A percentile compares a stretch with the other conserved stretches of the same genome.
Conservation (phyloP, 2,113 vertebrate genomes). For the Isurus oxyrinchus region DNA sequence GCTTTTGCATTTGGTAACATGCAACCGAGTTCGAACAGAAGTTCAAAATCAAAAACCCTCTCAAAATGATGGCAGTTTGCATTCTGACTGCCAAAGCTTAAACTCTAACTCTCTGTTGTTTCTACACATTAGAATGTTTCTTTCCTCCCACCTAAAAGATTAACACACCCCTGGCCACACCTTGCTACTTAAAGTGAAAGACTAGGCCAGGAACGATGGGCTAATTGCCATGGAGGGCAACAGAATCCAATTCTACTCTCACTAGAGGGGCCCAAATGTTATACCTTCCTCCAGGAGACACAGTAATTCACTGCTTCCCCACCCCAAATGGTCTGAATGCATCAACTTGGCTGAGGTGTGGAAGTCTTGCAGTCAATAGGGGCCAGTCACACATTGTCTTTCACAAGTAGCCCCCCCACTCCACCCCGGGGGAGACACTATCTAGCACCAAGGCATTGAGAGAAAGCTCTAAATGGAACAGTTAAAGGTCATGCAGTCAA, state of each 20-base stretch:
- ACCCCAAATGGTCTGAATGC: background rate
- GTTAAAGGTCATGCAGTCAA: background rate
- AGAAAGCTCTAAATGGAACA: background rate
- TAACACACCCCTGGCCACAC: background rate
- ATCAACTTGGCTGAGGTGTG: background rate
- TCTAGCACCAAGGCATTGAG: too few relatives aligned
- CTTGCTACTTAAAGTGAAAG: background rate
- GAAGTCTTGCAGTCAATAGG: background rate
- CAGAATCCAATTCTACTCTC: background rate
- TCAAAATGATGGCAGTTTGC: background rate
- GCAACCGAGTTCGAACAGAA: background rate
- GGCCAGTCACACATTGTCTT: background rate
- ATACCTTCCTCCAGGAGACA: background rate
- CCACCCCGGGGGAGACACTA: background rate
- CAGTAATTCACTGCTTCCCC: too few relatives aligned
- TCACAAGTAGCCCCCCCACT: background rate
- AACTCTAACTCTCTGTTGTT: background rate
- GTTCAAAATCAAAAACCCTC: background rate
- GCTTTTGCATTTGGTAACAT: background rate
- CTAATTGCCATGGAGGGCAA: background rate
- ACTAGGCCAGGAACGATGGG: too few relatives aligned
- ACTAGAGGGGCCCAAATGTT: background rate
- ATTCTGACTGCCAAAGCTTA: background rate
- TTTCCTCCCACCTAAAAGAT: background rate
- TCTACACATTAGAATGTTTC: background rate